Evolutionary conservation across 2,113 vertebrate species (phyloP).

Genomic region (Lamprologus speciosus): DNA sequence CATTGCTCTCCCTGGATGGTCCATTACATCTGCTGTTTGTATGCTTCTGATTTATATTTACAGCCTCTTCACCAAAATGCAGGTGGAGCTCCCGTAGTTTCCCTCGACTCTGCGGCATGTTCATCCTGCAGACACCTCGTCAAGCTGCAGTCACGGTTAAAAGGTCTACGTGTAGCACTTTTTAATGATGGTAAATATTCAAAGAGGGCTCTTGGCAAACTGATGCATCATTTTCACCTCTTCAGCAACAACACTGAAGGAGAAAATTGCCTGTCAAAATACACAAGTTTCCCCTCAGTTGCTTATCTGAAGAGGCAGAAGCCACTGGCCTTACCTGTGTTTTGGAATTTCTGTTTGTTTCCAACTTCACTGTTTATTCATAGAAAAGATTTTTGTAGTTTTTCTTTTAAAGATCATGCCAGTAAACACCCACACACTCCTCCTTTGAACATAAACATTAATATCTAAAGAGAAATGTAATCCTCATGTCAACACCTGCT

Average conservation of each 20-base stretch:
- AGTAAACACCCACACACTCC: not conserved
- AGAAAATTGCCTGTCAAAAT: slow-evolving; percentile 1
- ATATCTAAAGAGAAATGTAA: not conserved
- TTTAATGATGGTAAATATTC: not conserved
- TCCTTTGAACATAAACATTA: not conserved
- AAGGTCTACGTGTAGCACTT: not conserved
- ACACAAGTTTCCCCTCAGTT: not conserved
- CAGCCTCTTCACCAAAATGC: not conserved
- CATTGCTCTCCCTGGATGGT: not conserved
- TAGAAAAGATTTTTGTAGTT: not conserved
- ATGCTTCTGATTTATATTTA: not conserved
- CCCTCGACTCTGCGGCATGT: not conserved
- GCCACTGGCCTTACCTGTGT: not conserved
- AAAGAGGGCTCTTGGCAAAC: not conserved
- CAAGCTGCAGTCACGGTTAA: not conserved
- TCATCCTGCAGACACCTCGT: not conserved
- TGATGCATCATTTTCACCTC: not conserved
- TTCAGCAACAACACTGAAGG: not conserved
- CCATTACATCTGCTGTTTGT: not conserved
- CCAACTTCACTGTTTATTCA: not conserved
- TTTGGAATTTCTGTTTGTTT: not conserved
- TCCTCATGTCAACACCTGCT: not conserved
- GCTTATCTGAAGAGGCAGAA: not conserved
- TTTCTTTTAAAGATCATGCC: not conserved
- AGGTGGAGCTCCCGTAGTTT: not conserved